These are phyloP conservation scores for Acanthisitta chloris DNA, from an alignment of 2,113 vertebrate species.

Conservation along the genomic window DNA sequence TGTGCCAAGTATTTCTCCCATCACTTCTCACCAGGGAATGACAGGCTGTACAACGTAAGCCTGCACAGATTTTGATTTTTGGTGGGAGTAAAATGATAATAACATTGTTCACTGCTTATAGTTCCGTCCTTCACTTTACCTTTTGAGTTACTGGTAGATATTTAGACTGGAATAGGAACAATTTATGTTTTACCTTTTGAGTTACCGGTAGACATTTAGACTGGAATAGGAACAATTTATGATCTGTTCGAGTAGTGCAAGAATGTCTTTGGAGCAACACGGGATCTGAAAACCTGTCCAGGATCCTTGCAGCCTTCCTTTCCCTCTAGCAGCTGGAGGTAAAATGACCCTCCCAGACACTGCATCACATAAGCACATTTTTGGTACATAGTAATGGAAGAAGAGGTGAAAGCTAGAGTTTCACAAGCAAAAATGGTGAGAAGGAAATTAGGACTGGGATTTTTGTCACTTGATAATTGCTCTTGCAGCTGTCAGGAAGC, in stretches of 20 bases:
- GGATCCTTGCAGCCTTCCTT: background rate
- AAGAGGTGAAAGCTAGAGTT: background rate
- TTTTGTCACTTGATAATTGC: slow-evolving; percentile 11
- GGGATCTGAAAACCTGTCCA: accelerated
- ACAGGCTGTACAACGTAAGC: background rate
- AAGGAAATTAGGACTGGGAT: background rate
- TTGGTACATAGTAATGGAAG: background rate
- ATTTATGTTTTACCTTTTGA: background rate
- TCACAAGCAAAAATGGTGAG: background rate
- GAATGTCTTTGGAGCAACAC: background rate
- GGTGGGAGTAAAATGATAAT: background rate
- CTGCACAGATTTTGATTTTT: background rate
- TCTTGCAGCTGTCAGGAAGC: slow-evolving; percentile 8
- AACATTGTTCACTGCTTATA: background rate
- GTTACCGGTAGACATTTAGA: background rate
- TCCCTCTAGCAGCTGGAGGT: background rate
- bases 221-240: background rate
- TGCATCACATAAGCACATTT: background rate
- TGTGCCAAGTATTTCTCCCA: background rate
- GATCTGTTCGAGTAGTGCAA: background rate
- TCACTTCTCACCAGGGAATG: background rate
- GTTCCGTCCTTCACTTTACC: background rate
- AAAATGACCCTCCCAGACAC: background rate
- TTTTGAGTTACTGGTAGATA: background rate
- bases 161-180: background rate